These are phyloP conservation scores for Styela plicata DNA, from an alignment of 23 tunicate species.

Conservation along the genomic window DNA sequence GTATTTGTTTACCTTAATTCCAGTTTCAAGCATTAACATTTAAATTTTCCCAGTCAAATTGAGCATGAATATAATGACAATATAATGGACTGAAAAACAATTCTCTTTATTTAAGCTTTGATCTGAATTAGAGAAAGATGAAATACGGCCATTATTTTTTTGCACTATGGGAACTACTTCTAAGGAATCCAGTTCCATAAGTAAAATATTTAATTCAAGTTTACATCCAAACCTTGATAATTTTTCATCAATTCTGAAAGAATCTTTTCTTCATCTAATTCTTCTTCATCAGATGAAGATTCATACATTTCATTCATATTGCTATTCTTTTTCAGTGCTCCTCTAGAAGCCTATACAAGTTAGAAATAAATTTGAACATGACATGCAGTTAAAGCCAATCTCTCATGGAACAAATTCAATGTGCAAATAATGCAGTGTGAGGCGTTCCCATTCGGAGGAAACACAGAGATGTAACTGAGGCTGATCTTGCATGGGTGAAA, in stretches of 20 bases:
- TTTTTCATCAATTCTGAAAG: conserved; percentile 32
- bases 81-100: background rate
- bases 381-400: background rate
- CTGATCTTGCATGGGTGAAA: no score
- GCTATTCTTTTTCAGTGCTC: background rate
- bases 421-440: no score
- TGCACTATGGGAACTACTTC: background rate
- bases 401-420: background rate
- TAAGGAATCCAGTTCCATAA: background rate
- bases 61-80: background rate
- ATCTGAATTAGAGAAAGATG: background rate
- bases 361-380: no score
- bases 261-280: conserved; percentile 55
- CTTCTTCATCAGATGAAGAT: conserved; percentile 82
- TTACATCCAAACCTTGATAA: conserved; percentile 37
- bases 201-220: background rate
- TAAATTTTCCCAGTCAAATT: background rate
- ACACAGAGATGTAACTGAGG: no score
- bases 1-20: no score
- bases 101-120: background rate
- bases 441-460: no score
- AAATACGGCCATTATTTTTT: background rate
- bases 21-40: background rate
- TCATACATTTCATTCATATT: conserved; percentile 19
- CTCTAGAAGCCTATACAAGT: background rate